Evolutionary conservation across 2,888 invertebrate species (phyloP).

Genomic region (Lithophane socia): DNA sequence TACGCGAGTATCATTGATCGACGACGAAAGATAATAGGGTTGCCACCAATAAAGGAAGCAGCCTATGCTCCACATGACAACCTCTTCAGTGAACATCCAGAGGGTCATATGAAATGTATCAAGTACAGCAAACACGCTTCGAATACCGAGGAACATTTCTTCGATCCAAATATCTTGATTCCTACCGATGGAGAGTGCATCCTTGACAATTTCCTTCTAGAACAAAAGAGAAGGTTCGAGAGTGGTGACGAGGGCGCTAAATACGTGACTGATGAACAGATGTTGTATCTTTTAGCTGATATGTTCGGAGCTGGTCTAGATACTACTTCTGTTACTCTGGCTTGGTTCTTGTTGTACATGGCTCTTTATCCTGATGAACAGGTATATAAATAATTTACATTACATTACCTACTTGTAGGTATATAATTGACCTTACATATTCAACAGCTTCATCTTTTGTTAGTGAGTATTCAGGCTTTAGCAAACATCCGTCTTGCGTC

Average conservation of each 20-base stretch:
- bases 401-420: neutral
- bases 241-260: conserved; percentile 82
- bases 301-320: conserved; percentile 96
- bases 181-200: conserved; percentile 89
- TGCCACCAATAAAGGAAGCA: conserved; percentile 78
- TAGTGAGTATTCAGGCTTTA: conserved; percentile 2
- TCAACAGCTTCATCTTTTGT: neutral
- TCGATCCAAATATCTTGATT: conserved; percentile 83
- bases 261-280: conserved; percentile 92
- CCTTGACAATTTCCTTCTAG: conserved; percentile 92
- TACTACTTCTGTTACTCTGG: conserved; percentile 94
- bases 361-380: conserved; percentile 92
- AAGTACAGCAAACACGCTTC: conserved; percentile 83
- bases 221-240: conserved; percentile 89
- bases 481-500: conserved; percentile 31
- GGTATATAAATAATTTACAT: conserved; percentile 75
- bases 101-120: conserved; percentile 85
- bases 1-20: conserved; percentile 93
- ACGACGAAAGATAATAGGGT: conserved; percentile 82
- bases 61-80: conserved; percentile 76
- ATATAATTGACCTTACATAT: neutral
- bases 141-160: conserved; percentile 82
- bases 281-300: conserved; percentile 94
- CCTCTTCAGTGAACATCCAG: conserved; percentile 80
- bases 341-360: conserved; percentile 96